These are phyloP conservation scores for Drosophila tripunctata DNA, from an alignment of 2,888 invertebrate genomes.

Conservation along the genomic window DNA sequence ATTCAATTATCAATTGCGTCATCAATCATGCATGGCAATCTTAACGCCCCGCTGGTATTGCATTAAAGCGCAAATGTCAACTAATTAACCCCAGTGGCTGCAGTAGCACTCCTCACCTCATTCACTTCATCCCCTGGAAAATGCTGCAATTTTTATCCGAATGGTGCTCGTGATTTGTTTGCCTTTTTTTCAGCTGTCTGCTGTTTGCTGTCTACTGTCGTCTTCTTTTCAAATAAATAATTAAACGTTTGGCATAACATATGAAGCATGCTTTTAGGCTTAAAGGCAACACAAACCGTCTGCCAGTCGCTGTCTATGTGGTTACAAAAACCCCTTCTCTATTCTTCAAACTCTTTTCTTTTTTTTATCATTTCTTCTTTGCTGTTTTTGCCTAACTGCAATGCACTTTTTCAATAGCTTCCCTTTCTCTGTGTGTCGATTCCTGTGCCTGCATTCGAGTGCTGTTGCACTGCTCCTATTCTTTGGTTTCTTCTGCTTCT, in stretches of 20 bases:
- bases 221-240: conserved; percentile 81
- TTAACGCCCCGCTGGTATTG: conserved; percentile 60
- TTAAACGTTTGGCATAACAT: conserved; percentile 82
- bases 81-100: conserved; percentile 79
- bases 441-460: conserved; percentile 59
- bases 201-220: conserved; percentile 19
- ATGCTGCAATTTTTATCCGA: conserved; percentile 41
- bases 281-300: conserved; percentile 57
- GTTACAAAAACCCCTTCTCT: conserved; percentile 19
- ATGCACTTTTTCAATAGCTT: conserved; percentile 71
- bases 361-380: conserved; percentile 15
- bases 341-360: too few species aligned
- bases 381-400: conserved; percentile 54
- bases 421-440: neutral
- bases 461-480: conserved; percentile 52
- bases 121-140: conserved; percentile 19
- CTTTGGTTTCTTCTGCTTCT: conserved; percentile 2
- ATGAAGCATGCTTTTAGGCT: conserved; percentile 80
- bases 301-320: conserved; percentile 44
- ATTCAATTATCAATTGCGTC: conserved; percentile 41
- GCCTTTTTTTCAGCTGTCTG: conserved; percentile 18
- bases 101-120: neutral
- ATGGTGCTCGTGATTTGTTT: conserved; percentile 3
- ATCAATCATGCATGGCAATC: conserved; percentile 71
- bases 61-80: conserved; percentile 82